phyloP scores from a whole-genome alignment of 2,113 vertebrate genomes.

The Zosterops japonicus region DNA sequence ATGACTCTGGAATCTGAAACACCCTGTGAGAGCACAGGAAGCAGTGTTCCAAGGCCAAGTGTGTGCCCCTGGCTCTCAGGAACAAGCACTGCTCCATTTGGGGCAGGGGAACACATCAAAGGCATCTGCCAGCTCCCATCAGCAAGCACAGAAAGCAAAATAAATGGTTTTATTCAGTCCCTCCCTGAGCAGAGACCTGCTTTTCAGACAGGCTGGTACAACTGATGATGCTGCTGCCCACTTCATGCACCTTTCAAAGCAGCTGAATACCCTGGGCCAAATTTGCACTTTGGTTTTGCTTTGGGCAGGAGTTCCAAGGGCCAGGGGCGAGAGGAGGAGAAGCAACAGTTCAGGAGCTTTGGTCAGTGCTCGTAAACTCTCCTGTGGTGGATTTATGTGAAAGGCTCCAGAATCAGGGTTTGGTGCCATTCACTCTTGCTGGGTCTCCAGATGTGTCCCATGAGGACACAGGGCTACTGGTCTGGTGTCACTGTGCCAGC shows the following conservation, averaged over 20 bases:
- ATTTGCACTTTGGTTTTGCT: not conserved
- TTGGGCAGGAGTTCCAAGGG: not conserved
- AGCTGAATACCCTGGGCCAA: not conserved
- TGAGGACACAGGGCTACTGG: not conserved
- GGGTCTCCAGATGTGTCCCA: not conserved
- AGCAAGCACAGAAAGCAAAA: not conserved
- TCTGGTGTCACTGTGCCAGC: not conserved
- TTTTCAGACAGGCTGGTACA: not conserved
- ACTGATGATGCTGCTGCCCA: not conserved
- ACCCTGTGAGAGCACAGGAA: not conserved
- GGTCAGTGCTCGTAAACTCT: not conserved
- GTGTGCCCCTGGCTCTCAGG: not conserved
- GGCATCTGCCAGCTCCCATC: not conserved
- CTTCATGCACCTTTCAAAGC: not conserved
- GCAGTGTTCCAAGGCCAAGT: not conserved
- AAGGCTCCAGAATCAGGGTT: not conserved
- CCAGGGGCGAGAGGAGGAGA: not conserved
- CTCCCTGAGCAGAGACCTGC: not conserved
- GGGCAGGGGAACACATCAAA: not conserved
- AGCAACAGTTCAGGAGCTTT: not conserved
- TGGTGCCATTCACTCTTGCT: not conserved
- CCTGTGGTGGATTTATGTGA: not conserved
- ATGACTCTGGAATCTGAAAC: not conserved
- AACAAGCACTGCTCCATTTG: not conserved
- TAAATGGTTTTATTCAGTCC: not conserved